Evolutionary conservation across 23 tunicate genomes (phyloP).

Genomic region (Botrylloides violaceus): DNA sequence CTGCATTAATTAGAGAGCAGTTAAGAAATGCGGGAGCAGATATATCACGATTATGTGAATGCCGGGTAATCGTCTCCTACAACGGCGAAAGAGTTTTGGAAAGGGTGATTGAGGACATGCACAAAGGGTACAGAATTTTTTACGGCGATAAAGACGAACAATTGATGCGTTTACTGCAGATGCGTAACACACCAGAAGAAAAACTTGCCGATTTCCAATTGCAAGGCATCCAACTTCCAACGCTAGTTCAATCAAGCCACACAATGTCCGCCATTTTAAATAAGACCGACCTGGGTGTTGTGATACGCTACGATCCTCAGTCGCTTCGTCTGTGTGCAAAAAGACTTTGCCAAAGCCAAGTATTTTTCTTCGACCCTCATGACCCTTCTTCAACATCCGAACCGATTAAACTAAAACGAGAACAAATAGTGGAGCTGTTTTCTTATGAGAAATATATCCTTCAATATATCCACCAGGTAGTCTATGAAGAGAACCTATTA

Average conservation of each 20-base stretch:
- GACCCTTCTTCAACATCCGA: neutral
- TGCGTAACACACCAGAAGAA: conserved; percentile 1
- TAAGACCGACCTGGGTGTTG: conserved; percentile 11
- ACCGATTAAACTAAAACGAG: conserved; percentile 25
- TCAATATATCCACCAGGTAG: neutral
- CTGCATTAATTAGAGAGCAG: neutral
- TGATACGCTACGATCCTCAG: conserved; percentile 8
- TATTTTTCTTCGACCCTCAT: conserved; percentile 13
- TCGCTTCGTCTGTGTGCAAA: conserved; percentile 6
- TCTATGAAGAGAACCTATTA: neutral
- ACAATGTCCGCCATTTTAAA: conserved; percentile 12
- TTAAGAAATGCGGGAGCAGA: neutral
- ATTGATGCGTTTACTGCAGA: conserved; percentile 1
- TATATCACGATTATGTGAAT: neutral
- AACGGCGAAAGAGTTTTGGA: neutral
- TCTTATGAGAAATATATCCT: conserved; percentile 3
- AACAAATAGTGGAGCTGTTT: neutral
- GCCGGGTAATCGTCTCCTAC: conserved; percentile 11
- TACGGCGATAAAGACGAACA: conserved; percentile 16
- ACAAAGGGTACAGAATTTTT: conserved; percentile 10
- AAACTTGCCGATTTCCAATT: neutral
- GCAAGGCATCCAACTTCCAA: neutral
- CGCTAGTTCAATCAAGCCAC: neutral
- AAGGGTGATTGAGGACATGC: neutral
- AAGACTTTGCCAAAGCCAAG: conserved; percentile 26